Evolutionary conservation across 1,140 invertebrate species (phyloP), one percentile per base, ranked within the genome.

Genomic region (Psilanteris sp.): DNA sequence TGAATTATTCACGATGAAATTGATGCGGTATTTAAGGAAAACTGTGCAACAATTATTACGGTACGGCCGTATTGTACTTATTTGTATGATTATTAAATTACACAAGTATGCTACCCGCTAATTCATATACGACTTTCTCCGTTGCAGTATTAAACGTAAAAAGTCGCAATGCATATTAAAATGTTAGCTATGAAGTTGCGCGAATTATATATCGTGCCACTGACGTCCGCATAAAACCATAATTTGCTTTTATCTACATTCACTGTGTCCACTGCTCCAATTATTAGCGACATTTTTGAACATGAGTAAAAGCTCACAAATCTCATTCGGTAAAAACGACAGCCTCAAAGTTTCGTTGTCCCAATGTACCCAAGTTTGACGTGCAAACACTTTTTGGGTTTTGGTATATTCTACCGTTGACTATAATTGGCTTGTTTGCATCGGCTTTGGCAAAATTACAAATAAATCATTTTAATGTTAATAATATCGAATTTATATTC

Each of bases 11-110:
- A 62, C 37, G 14, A 31, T 46, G 44, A 57, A 73, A 73, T 73
- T 66, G 70, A 48, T 50, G 44, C 70, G 36, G 44, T 73, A 66
- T 66, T 73, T 66, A 52, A 73, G 36, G 52, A 73, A 70, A 70
- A 66, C 44, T 57, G 39, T 39, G 57, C 32, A 64, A 66, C 59
- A 64, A 73, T 64, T 64, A 66, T 57, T 50, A 57, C 31, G 31
- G 48, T 18, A 8, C 32, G 16, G 14, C 22, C 20, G 27, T 24
- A 43, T 24, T 26, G 41, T 39, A 48, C 27, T 41, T 72, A 72
- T 48, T n/a, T n/a, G n/a, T n/a, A 41, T 34, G 15, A 20, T 73
- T 57, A 64, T 73, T 64, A 73, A 66, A 59, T 73, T 73, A 73
- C 31, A 66, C 27, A 39, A 66, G 44, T 61, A 44, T 48, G 36